A percentile compares a stretch with the other conserved stretches of the same genome.
Evolutionary conservation across 1,140 invertebrate genomes (phyloP).

Genomic region (Aphis craccivora): DNA sequence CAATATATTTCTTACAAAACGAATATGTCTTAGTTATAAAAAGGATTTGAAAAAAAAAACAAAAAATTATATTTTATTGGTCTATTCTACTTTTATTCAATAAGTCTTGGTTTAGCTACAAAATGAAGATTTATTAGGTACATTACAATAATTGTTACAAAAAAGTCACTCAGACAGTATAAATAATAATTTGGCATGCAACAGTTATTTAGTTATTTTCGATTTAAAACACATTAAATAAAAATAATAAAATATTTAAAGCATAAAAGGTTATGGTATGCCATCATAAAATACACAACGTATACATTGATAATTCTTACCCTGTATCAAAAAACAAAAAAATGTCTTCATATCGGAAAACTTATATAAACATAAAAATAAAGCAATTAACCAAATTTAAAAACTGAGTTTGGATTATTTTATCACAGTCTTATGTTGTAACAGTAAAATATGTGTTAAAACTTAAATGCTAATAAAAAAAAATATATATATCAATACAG

Average conservation of each 20-base stretch:
- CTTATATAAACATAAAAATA: slow-evolving; percentile 56
- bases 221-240: slow-evolving; percentile 27
- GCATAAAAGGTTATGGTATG: slow-evolving; percentile 44
- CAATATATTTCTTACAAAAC: not conserved
- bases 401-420: slow-evolving; percentile 52
- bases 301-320: slow-evolving; percentile 57
- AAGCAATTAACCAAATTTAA: slow-evolving; percentile 53
- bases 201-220: slow-evolving; percentile 15
- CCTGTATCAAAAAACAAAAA: slow-evolving; percentile 54
- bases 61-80: not conserved
- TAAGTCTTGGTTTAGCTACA: slow-evolving; percentile 42
- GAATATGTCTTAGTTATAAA: not conserved
- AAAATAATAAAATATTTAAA: slow-evolving; percentile 35
- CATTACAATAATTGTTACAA: slow-evolving; percentile 37
- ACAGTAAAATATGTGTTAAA: slow-evolving; percentile 54
- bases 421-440: slow-evolving; percentile 57
- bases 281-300: slow-evolving; percentile 49
- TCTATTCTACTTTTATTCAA: slow-evolving; percentile 26
- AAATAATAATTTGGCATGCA: slow-evolving; percentile 55
- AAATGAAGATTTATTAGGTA: slow-evolving; percentile 30
- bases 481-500: slow-evolving; percentile 24
- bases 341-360: slow-evolving; percentile 37
- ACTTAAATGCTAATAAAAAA: slow-evolving; percentile 50
- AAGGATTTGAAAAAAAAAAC: not conserved
- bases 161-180: slow-evolving; percentile 43